Evolutionary conservation across 2,797 vertebrate genomes (phyloP).

Genomic region (Acropternis orthonyx): DNA sequence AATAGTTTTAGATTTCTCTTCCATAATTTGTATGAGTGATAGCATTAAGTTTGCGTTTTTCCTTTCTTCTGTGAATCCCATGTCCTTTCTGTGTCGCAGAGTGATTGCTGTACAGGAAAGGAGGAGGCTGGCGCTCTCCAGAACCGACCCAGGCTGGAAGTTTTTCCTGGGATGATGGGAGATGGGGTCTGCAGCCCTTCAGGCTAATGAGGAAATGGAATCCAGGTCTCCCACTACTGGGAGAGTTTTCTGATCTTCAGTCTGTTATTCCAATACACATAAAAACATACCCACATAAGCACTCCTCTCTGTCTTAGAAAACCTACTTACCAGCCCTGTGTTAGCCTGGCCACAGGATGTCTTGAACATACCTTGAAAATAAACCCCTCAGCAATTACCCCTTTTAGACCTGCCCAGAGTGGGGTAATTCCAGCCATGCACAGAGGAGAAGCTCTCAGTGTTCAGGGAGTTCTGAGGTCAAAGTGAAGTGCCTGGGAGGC

Average conservation of each 20-base stretch:
- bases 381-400: not conserved
- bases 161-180: not conserved
- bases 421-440: not conserved
- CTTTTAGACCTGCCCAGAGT: not conserved
- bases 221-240: not conserved
- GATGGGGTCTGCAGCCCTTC: not conserved
- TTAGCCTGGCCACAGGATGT: not conserved
- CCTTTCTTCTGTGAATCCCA: not conserved
- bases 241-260: not conserved
- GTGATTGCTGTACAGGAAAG: not conserved
- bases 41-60: not conserved
- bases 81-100: not conserved
- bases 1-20: not conserved
- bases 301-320: not conserved
- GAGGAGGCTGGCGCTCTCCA: not conserved
- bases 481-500: not conserved
- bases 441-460: not conserved
- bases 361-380: not conserved
- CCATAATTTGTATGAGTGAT: not conserved
- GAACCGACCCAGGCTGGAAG: not conserved
- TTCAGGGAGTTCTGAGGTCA: not conserved
- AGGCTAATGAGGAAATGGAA: not conserved
- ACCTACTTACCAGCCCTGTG: not conserved
- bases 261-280: not conserved
- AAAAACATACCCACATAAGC: not conserved